Evolutionary conservation across 2,113 vertebrate genomes (phyloP).

Genomic region (Psittacula cyanocephala): DNA sequence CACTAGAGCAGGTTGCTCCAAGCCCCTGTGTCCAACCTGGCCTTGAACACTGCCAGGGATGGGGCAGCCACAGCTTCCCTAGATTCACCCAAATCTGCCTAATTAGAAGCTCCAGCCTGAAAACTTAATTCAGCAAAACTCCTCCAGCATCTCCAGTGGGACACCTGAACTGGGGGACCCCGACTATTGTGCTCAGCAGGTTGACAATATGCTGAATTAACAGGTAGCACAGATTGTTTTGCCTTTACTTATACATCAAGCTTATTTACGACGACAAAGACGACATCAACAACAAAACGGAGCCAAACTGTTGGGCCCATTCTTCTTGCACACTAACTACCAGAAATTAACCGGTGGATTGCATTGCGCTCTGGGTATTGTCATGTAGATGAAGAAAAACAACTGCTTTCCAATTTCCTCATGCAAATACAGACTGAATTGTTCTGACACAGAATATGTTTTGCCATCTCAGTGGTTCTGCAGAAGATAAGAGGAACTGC

Average conservation of each 20-base stretch:
- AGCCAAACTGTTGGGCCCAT: slow-evolving; percentile 51
- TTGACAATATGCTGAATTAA: background rate
- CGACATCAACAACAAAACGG: background rate
- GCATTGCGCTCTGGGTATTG: slow-evolving; percentile 66
- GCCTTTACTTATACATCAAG: slow-evolving; percentile 64
- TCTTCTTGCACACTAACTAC: slow-evolving; percentile 55
- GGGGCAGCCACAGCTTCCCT: background rate
- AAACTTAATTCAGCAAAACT: background rate
- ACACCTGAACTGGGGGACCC: background rate
- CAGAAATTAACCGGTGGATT: slow-evolving; percentile 74
- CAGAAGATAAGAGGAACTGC: slow-evolving; percentile 73
- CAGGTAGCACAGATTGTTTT: slow-evolving; percentile 23
- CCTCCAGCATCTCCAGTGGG: background rate
- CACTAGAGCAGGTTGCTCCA: no score
- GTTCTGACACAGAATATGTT: slow-evolving; percentile 76
- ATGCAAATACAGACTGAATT: slow-evolving; percentile 76
- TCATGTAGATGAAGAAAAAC: slow-evolving; percentile 81
- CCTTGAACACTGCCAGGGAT: background rate
- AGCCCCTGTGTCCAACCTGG: background rate
- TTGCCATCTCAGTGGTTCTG: slow-evolving; percentile 81
- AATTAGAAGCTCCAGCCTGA: background rate
- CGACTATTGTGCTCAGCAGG: background rate
- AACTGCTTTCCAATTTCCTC: slow-evolving; percentile 80
- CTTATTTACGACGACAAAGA: slow-evolving; percentile 62
- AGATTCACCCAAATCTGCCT: background rate